Evolutionary conservation across 2,888 invertebrate species (phyloP).

Genomic region (Ceratothoa steindachneri): DNA sequence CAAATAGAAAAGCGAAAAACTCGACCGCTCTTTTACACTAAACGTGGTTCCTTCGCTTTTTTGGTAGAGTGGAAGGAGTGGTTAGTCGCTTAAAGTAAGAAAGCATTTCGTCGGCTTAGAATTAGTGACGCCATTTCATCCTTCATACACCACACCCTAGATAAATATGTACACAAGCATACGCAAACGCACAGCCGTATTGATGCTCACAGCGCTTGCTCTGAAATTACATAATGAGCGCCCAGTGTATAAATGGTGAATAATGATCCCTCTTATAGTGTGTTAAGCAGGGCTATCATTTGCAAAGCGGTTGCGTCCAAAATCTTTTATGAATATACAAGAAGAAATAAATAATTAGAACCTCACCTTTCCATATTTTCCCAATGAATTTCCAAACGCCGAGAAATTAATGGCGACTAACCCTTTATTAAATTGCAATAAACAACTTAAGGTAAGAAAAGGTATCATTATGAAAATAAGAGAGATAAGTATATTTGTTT

Average conservation of each 20-base stretch:
- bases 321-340: conserved; percentile 3
- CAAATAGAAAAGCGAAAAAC: neutral
- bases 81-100: no score
- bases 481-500: neutral
- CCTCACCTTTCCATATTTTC: neutral
- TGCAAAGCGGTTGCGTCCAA: neutral
- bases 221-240: neutral
- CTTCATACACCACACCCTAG: no score
- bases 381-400: neutral
- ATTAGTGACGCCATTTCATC: neutral
- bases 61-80: neutral
- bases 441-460: neutral
- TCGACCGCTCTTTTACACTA: neutral
- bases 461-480: neutral
- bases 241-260: neutral
- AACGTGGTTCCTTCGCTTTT: neutral
- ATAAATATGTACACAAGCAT: no score
- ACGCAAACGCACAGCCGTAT: neutral
- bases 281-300: conserved; percentile 4
- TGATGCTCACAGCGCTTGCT: neutral
- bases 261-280: neutral
- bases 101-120: conserved; percentile 2
- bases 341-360: neutral
- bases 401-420: neutral
- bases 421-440: neutral